phyloP scores from a whole-genome alignment of 30 jellyfish, hydroid and myxozoan genomes.

The Euphysa ruthae region DNA sequence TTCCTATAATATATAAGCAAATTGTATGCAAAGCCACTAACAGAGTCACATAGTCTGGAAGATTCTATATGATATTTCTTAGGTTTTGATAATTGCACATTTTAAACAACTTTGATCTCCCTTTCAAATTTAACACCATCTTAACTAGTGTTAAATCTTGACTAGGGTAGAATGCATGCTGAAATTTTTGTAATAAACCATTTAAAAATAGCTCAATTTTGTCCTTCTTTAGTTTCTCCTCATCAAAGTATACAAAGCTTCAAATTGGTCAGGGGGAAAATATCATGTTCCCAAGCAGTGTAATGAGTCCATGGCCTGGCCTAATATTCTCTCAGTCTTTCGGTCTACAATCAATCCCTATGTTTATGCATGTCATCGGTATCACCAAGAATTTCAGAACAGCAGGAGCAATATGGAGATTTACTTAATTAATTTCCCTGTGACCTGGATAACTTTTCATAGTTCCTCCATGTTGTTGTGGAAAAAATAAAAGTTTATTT shows the following conservation, averaged over 20 bases:
- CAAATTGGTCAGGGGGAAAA: slow-evolving; percentile 28
- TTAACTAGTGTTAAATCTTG: slow-evolving; percentile 15
- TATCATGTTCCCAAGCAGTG: slow-evolving; percentile 14
- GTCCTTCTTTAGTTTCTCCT: slow-evolving; percentile 1
- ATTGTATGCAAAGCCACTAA: too few relatives aligned
- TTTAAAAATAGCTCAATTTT: slow-evolving; percentile 37
- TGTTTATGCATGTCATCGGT: too few relatives aligned
- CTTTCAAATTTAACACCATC: slow-evolving; percentile 35
- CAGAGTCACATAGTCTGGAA: too few relatives aligned
- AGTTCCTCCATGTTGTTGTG: too few relatives aligned
- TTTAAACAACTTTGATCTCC: slow-evolving; percentile 25
- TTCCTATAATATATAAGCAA: too few relatives aligned
- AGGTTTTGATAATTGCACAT: too few relatives aligned
- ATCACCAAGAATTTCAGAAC: too few relatives aligned
- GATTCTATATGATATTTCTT: too few relatives aligned
- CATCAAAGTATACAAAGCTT: slow-evolving; percentile 4
- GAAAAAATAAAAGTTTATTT: too few relatives aligned
- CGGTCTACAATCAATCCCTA: slow-evolving; percentile 33
- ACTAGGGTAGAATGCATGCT: slow-evolving; percentile 19
- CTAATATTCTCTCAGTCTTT: slow-evolving; percentile 16
- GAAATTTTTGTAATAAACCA: not conserved
- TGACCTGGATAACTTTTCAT: too few relatives aligned
- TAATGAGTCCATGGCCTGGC: not conserved
- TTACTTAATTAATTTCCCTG: too few relatives aligned
- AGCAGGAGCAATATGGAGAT: too few relatives aligned